Conservation (phyloP, 2,888 invertebrate species). For the Synergus umbraculus region DNA sequence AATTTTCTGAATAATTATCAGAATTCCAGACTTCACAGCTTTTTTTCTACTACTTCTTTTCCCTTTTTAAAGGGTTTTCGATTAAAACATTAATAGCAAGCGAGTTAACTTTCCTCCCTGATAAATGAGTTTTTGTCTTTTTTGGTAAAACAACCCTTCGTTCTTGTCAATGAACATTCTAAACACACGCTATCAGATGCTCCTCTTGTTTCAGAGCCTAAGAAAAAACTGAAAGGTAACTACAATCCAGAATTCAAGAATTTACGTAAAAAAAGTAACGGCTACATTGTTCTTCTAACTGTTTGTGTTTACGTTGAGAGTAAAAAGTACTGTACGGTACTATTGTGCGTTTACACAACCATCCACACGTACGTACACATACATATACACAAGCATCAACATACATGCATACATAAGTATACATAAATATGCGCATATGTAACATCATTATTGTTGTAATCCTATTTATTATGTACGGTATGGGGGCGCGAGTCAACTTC, state of each 20-base stretch:
- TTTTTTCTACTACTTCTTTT: no score
- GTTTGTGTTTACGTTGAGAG: slow-evolving; percentile 54
- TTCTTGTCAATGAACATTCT: slow-evolving; percentile 74
- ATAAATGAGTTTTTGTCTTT: no score
- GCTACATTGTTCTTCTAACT: slow-evolving; percentile 54
- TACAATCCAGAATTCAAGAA: slow-evolving; percentile 71
- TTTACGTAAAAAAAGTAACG: slow-evolving; percentile 57
- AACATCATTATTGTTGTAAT: slow-evolving; percentile 45
- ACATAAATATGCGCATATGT: slow-evolving; percentile 40
- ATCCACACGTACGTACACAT: slow-evolving; percentile 34
- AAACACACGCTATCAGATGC: slow-evolving; percentile 77
- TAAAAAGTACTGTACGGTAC: slow-evolving; percentile 51
- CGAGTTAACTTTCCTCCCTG: no score
- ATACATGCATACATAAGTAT: slow-evolving; percentile 43
- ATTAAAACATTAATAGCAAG: no score
- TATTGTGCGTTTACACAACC: slow-evolving; percentile 39
- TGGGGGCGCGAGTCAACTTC: slow-evolving; percentile 47
- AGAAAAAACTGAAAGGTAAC: slow-evolving; percentile 86
- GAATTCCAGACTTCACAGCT: no score
- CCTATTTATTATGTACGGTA: slow-evolving; percentile 26
- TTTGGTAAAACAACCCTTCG: slow-evolving; percentile 48
- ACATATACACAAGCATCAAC: slow-evolving; percentile 6
- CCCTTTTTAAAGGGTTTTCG: no score
- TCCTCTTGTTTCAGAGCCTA: slow-evolving; percentile 90
- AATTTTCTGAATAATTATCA: no score